Evolutionary conservation across 1,140 invertebrate species (phyloP).

Genomic region (Harpegnathos saltator): DNA sequence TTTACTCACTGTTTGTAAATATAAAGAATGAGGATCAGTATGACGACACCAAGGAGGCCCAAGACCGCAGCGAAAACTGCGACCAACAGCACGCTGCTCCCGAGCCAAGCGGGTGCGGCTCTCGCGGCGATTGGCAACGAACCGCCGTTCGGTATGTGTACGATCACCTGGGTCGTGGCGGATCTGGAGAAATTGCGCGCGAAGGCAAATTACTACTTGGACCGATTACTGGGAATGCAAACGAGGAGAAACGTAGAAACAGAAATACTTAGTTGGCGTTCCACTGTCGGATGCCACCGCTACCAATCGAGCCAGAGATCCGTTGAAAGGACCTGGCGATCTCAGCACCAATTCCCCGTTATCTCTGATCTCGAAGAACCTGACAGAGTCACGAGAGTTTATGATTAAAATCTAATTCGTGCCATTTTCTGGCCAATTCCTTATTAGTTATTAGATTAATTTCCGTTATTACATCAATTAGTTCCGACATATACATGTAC

Average conservation of each 20-base stretch:
- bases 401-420: slow-evolving; percentile 17
- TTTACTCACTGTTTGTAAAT: slow-evolving; percentile 91
- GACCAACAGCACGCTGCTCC: slow-evolving; percentile 88
- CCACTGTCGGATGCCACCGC: slow-evolving; percentile 93
- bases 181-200: slow-evolving; percentile 79
- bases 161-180: slow-evolving; percentile 90
- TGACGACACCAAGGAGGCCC: slow-evolving; percentile 90
- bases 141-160: slow-evolving; percentile 88
- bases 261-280: slow-evolving; percentile 89
- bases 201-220: background rate
- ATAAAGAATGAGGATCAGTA: slow-evolving; percentile 90
- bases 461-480: background rate
- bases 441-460: no score
- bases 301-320: slow-evolving; percentile 88
- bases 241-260: background rate
- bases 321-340: slow-evolving; percentile 86
- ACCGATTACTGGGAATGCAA: background rate
- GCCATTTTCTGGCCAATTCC: no score
- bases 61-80: slow-evolving; percentile 91
- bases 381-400: slow-evolving; percentile 72
- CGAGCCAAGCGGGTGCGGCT: slow-evolving; percentile 83
- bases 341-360: slow-evolving; percentile 86
- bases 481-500: slow-evolving; percentile 79
- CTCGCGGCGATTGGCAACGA: slow-evolving; percentile 84
- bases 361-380: slow-evolving; percentile 85